Evolutionary conservation across 2,888 invertebrate species (phyloP), one percentile per base, ranked within the genome.

Genomic region (Ichneumoninae sp.): DNA sequence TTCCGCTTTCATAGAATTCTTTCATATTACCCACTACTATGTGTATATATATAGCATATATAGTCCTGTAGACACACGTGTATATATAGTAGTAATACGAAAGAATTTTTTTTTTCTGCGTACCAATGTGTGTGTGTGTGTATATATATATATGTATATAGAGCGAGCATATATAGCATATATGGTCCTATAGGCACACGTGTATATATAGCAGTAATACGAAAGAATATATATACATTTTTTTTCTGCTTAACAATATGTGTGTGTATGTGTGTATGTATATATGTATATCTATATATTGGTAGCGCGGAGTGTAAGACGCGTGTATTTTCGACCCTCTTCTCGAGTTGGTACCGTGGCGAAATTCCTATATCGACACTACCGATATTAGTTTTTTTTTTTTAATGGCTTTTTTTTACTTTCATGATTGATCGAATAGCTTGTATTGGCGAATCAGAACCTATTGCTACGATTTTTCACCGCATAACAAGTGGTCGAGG

Each of bases 1-100:
- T 84, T 83, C 78, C 77, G 81, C 81, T 65, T 85, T 78, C 80
- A 86, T 84, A 77, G 82, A 86, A 86, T 84, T 83, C 76, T 73
- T 81, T 74, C 73, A 69, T 77, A 16, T 57, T 40, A 47, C 30
- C 50, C 36, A 36, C 70, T 30, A 75, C 60, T 33, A 50, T 66
- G 36, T 44, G 19, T 52, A 5, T 33, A 57, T 60, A 33, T 47
- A 60, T n/a, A 60, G n/a, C 44, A 50, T 60, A 26, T 44, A 4
- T 44, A 40, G 10, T 44, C 13, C 44, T 44, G 13, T 13, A 44
- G 13, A 44, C 3, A 44, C 13, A 44, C 3, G 3, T 44, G 10
- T 13, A 44, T 44, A 44, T 44, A 3, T 16, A 44, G 16, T 44
- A 16, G 44, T 44, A 16, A 16, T 44, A 1, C 10, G 44, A 44